phyloP scores from a whole-genome alignment of 2,888 invertebrate species.

The Drosophila melanosoma region DNA sequence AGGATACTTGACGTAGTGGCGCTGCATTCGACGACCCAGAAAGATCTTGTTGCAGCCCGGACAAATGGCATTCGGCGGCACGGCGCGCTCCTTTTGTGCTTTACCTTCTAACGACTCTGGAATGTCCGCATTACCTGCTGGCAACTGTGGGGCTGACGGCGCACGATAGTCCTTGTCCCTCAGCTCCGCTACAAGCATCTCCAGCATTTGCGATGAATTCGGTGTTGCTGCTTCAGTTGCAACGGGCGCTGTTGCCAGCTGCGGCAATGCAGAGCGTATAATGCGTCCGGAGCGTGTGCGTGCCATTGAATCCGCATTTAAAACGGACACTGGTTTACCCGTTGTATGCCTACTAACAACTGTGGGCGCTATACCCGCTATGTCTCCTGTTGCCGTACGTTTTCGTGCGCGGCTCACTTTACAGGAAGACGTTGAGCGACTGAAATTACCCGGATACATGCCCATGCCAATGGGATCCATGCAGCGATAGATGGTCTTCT shows the following conservation, averaged over 20 bases:
- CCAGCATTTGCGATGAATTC: conserved; percentile 59
- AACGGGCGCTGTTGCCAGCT: conserved; percentile 19
- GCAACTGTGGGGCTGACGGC: conserved; percentile 10
- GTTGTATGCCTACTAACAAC: neutral
- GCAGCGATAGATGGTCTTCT: conserved; percentile 82
- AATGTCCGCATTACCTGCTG: neutral
- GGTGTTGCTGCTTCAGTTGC: conserved; percentile 21
- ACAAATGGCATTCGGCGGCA: conserved; percentile 81
- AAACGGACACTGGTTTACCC: conserved; percentile 1
- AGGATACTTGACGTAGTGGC: conserved; percentile 82
- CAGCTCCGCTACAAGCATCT: conserved; percentile 73
- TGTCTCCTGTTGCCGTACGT: conserved; percentile 19
- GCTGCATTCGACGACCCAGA: conserved; percentile 81
- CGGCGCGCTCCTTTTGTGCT: conserved; percentile 31
- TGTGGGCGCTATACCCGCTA: conserved; percentile 5
- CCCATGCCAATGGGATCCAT: conserved; percentile 77
- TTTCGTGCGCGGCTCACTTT: conserved; percentile 70
- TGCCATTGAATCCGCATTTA: conserved; percentile 25
- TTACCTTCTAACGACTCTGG: neutral
- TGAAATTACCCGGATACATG: conserved; percentile 43
- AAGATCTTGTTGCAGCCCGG: conserved; percentile 84
- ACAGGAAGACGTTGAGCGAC: conserved; percentile 12
- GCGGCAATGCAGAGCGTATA: conserved; percentile 54
- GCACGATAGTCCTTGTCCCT: conserved; percentile 66
- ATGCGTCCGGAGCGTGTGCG: conserved; percentile 80